These are phyloP conservation scores for Paralvinella palmiformis DNA, from an alignment of 1,140 invertebrate genomes.

Conservation along the genomic window DNA sequence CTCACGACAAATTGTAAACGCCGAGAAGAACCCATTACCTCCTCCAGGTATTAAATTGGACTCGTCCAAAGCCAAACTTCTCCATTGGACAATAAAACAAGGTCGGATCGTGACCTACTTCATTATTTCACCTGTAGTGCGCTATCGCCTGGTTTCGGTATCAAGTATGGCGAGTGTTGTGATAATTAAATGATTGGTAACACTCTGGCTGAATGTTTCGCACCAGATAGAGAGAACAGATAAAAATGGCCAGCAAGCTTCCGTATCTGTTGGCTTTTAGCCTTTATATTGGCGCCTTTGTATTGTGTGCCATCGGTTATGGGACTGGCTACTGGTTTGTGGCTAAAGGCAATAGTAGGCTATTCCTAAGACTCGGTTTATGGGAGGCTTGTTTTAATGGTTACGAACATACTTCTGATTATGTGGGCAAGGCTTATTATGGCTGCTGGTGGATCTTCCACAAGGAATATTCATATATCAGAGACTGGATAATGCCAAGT, in stretches of 20 bases:
- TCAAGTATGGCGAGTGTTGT: too few species aligned
- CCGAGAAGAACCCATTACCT: too few species aligned
- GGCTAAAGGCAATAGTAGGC: conserved; percentile 52
- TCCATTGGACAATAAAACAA: too few species aligned
- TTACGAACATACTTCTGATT: conserved; percentile 85
- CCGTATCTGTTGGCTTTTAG: conserved; percentile 9
- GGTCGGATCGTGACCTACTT: too few species aligned
- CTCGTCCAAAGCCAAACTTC: too few species aligned
- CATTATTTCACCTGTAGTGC: too few species aligned
- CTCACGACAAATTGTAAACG: too few species aligned
- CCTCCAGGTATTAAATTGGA: too few species aligned
- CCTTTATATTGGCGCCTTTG: conserved; percentile 4
- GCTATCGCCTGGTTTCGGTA: too few species aligned
- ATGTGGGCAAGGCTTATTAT: conserved; percentile 81
- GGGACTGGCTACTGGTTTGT: conserved; percentile 21
- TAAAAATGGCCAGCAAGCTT: conserved; percentile 17
- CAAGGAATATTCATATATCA: conserved; percentile 71
- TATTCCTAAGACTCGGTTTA: conserved; percentile 88
- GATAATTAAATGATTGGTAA: too few species aligned
- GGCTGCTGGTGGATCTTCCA: conserved; percentile 94
- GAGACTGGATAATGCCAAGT: conserved; percentile 85
- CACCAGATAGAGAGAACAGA: too few species aligned
- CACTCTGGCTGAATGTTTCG: too few species aligned
- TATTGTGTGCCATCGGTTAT: conserved; percentile 14
- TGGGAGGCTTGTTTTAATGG: conserved; percentile 96